Base-by-base conservation (phyloP, 2,888 invertebrate species). In the Hypercompe scribonia region DNA sequence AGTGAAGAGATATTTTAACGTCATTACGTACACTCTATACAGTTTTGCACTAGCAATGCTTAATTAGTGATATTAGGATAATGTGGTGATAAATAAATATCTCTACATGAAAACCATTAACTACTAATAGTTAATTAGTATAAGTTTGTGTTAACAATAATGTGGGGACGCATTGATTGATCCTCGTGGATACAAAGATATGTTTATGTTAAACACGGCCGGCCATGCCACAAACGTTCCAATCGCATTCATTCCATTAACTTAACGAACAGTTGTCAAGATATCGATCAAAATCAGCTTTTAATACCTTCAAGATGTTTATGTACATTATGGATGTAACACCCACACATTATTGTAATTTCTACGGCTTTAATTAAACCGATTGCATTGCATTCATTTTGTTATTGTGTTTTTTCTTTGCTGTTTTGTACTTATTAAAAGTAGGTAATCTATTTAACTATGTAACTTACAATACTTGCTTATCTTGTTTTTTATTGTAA, bases 181-280 rank as follows among this genome's bases (percentile, higher is more conserved):
- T 88, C 84, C 82, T 80, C 78, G 78, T 78, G 78, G 81, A 73
- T 74, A 78, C 83, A 76, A 71, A 80, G 68, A 75, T 80, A 76
- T 81, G 85, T 86, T 86, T 88, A 86, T 87, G 82, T 83, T 77
- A 76, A 79, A 80, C 78, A 82, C 80, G 82, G 86, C 81, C 86
- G 87, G 85, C 76, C 82, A 80, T 76, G 79, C 85, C 86, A 91
- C 91, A 93, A 92, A 93, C 90, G 91, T 87, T 88, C 89, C 88
- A 89, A 87, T 84, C 87, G 88, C 90, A 86, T 87, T 90, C 91
- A 90, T 90, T 93, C 94, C 93, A 95, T 95, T 95, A 95, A 93
- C 88, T 94, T 95, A 94, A 95, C 94, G 94, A 94, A 94, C 92
- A 90, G 94, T 94, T 94, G 95, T 95, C 95, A 91, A 94, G 94